Percentiles rank a stretch among this genome's conserved stretches.
Conservation (phyloP, 2,113 vertebrate genomes). For the Australoheros scitulus region DNA sequence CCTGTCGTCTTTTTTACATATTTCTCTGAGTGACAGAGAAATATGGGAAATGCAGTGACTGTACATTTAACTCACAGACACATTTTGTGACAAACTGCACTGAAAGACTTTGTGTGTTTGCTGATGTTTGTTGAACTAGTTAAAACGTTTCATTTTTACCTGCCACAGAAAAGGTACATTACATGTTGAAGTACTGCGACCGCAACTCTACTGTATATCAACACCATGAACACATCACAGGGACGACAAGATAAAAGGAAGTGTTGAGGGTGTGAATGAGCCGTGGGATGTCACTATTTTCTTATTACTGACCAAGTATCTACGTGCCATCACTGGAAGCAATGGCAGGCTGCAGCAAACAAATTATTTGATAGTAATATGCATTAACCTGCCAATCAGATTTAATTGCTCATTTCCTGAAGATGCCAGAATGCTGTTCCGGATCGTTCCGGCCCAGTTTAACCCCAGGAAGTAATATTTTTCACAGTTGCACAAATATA, state of each 20-base stretch:
- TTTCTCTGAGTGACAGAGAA: too few species aligned
- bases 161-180: too few species aligned
- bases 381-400: fast-evolving
- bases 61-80: background rate
- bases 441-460: background rate
- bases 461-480: background rate
- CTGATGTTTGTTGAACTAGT: background rate
- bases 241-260: background rate
- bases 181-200: background rate
- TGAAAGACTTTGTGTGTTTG: too few species aligned
- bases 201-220: background rate
- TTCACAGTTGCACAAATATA: background rate
- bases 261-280: background rate
- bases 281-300: background rate
- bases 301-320: background rate
- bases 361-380: background rate
- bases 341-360: background rate
- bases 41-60: background rate
- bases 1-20: too few species aligned
- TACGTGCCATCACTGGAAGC: background rate
- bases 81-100: fast-evolving
- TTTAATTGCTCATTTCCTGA: background rate
- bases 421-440: background rate
- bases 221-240: background rate
- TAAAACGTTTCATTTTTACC: background rate